These are phyloP conservation scores for Syrmaticus mikado DNA, from an alignment of 2,113 vertebrate species.

Conservation along the genomic window DNA sequence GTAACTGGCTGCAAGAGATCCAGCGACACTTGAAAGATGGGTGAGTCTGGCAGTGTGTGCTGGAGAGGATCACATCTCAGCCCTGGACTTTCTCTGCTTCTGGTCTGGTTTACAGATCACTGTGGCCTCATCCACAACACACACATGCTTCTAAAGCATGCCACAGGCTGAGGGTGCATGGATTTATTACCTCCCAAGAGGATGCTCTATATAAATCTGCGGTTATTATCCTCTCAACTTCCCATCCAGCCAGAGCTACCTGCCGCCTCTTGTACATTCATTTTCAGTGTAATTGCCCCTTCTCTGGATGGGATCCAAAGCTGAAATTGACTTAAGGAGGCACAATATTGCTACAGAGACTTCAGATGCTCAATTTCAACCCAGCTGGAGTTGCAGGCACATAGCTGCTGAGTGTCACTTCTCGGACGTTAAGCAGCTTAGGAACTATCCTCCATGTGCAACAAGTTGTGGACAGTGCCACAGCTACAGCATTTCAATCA, in stretches of 20 bases:
- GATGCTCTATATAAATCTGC: background rate
- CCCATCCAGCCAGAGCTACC: background rate
- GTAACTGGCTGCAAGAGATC: background rate
- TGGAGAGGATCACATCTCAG: background rate
- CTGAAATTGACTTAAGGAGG: constrained; percentile 12
- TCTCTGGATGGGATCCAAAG: constrained; percentile 12
- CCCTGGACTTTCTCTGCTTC: background rate
- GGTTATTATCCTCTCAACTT: background rate
- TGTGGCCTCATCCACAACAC: background rate
- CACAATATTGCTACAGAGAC: background rate
- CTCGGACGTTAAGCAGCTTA: background rate
- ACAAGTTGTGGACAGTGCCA: background rate
- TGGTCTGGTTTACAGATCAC: background rate
- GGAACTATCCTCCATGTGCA: background rate
- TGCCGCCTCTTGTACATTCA: background rate
- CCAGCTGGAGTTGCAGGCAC: background rate
- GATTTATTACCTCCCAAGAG: background rate
- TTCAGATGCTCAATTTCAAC: background rate
- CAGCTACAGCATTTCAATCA: background rate
- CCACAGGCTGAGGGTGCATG: background rate
- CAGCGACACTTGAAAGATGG: background rate
- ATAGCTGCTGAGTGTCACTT: background rate
- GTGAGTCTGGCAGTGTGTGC: background rate
- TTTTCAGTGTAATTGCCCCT: background rate
- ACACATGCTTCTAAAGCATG: background rate